Evolutionary conservation across 2,113 vertebrate genomes (phyloP).

Genomic region (Uropsilus gracilis): DNA sequence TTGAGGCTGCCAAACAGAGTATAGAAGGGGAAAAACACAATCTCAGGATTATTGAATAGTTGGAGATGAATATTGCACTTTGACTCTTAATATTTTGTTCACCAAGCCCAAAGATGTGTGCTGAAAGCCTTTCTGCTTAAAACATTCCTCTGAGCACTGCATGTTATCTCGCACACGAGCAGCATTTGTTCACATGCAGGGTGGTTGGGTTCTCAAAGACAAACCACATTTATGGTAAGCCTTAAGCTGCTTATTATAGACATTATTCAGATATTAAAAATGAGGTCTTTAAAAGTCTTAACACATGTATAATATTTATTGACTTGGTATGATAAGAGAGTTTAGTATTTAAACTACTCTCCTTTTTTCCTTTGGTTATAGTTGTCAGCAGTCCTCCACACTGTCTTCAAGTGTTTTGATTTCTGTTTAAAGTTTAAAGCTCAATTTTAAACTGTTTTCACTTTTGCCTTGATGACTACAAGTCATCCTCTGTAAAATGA

Average conservation of each 20-base stretch:
- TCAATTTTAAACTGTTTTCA: conserved; percentile 50
- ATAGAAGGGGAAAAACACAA: neutral
- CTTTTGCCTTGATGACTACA: neutral
- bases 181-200: neutral
- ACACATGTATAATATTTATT: conserved; percentile 8
- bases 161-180: neutral
- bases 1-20: neutral
- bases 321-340: neutral
- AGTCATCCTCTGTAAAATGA: neutral
- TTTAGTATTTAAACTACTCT: conserved; percentile 28
- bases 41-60: neutral
- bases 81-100: neutral
- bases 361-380: conserved; percentile 37
- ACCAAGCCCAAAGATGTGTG: neutral
- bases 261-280: neutral
- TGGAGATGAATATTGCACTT: neutral
- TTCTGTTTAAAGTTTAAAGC: conserved; percentile 29
- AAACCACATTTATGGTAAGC: neutral
- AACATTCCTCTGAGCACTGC: neutral
- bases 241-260: neutral
- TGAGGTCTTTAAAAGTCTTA: neutral
- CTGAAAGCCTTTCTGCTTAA: neutral
- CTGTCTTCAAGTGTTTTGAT: conserved; percentile 19
- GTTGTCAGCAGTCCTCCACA: conserved; percentile 10
- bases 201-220: neutral